These are phyloP conservation scores for Actias luna DNA, from an alignment of 2,888 invertebrate species.

Conservation along the genomic window DNA sequence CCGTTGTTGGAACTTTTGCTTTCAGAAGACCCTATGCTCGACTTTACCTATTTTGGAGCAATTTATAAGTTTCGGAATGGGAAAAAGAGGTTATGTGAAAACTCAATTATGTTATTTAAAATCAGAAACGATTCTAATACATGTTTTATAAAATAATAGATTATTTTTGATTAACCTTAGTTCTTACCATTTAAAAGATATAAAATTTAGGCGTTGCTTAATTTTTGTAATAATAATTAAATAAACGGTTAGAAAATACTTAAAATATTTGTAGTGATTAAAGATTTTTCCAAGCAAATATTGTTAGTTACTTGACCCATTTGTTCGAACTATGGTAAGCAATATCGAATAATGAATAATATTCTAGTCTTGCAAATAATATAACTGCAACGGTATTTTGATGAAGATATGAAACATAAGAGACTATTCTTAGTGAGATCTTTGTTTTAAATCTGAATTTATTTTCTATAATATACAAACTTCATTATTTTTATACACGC, in stretches of 20 bases:
- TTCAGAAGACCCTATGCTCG: slow-evolving; percentile 52
- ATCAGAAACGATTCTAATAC: neutral
- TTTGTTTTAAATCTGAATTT: neutral
- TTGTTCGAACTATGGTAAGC: too few relatives aligned
- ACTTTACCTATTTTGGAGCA: slow-evolving; percentile 42
- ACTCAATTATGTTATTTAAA: slow-evolving; percentile 6
- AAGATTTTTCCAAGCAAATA: slow-evolving; percentile 23
- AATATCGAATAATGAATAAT: neutral
- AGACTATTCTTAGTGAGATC: neutral
- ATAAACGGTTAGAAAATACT: neutral
- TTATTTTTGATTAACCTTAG: too few relatives aligned
- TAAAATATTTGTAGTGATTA: neutral
- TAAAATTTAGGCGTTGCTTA: neutral
- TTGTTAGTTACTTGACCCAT: too few relatives aligned
- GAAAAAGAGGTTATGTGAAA: slow-evolving; percentile 15
- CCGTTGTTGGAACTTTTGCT: slow-evolving; percentile 66
- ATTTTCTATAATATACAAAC: too few relatives aligned
- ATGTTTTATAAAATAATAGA: neutral
- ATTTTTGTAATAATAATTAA: neutral
- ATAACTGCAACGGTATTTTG: neutral
- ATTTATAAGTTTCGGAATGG: slow-evolving; percentile 29
- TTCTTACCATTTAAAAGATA: too few relatives aligned
- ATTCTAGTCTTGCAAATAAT: neutral
- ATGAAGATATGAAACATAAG: neutral
- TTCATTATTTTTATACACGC: too few relatives aligned